A percentile compares a stretch with the other conserved stretches of the same genome.
phyloP scores from a whole-genome alignment of 2,888 invertebrate genomes.

The Drosophila gaucha region DNA sequence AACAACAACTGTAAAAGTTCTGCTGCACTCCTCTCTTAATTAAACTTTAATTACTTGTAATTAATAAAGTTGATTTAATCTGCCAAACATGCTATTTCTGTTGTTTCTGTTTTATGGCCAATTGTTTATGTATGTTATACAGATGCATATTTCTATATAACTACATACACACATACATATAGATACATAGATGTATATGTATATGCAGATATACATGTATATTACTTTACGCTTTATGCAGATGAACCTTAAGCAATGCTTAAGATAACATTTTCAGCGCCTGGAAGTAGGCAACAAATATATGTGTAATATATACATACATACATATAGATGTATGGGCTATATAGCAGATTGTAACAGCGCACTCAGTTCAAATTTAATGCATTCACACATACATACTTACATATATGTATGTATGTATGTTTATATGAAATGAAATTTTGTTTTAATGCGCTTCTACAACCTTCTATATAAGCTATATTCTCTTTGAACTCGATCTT shows the following conservation, averaged over 20 bases:
- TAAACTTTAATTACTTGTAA: conserved; percentile 75
- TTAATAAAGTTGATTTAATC: conserved; percentile 71
- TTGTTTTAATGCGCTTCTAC: no score
- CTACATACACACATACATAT: no score
- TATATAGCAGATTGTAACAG: no score
- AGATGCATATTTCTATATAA: not conserved
- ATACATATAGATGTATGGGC: no score
- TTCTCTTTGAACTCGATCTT: no score
- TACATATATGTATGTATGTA: no score
- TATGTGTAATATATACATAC: not conserved
- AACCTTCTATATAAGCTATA: no score
- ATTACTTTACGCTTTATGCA: no score
- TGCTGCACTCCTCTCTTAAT: conserved; percentile 56
- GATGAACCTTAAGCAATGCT: no score
- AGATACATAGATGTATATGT: not conserved
- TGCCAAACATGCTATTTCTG: conserved; percentile 25
- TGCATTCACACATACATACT: no score
- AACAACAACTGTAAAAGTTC: conserved; percentile 39
- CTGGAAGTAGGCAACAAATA: not conserved
- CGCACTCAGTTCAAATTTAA: no score
- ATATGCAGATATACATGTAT: not conserved
- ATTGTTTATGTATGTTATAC: not conserved
- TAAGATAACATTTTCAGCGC: not conserved
- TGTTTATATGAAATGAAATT: no score
- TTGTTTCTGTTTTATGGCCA: not conserved